Evolutionary conservation across 2,888 invertebrate species (phyloP).

Genomic region (Noctua pronuba): DNA sequence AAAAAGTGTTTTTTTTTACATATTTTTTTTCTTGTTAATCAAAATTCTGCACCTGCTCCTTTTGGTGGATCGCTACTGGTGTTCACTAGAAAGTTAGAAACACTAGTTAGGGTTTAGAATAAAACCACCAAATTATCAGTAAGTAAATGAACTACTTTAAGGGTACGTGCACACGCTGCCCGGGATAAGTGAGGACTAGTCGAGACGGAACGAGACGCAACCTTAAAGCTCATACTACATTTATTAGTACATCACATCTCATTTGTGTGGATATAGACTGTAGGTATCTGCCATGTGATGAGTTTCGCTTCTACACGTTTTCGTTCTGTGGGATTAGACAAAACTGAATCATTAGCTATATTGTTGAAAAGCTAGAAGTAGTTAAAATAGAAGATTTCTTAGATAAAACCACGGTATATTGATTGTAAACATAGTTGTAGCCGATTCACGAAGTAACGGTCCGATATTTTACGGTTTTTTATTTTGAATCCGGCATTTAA

Average conservation of each 20-base stretch:
- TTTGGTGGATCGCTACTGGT: neutral
- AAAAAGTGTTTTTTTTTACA: no score
- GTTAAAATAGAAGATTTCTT: neutral
- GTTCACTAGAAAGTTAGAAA: no score
- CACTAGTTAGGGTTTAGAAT: no score
- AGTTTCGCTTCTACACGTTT: conserved; percentile 9
- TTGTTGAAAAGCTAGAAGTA: conserved; percentile 35
- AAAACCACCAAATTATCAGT: no score
- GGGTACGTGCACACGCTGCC: no score
- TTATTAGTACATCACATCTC: no score
- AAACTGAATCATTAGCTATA: conserved; percentile 1
- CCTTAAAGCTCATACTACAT: no score
- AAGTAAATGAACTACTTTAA: no score
- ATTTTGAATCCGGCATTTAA: neutral
- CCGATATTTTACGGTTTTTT: neutral
- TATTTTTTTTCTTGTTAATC: neutral
- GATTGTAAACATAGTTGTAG: neutral
- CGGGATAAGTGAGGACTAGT: no score
- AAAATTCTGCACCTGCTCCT: neutral
- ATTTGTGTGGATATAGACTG: neutral
- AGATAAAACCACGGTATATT: neutral
- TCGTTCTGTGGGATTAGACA: neutral
- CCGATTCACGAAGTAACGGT: conserved; percentile 1
- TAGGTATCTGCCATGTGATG: neutral
- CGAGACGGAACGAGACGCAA: no score